Evolutionary conservation across 64 coral and sea anemone species (phyloP).

Genomic region (Montipora sp.): DNA sequence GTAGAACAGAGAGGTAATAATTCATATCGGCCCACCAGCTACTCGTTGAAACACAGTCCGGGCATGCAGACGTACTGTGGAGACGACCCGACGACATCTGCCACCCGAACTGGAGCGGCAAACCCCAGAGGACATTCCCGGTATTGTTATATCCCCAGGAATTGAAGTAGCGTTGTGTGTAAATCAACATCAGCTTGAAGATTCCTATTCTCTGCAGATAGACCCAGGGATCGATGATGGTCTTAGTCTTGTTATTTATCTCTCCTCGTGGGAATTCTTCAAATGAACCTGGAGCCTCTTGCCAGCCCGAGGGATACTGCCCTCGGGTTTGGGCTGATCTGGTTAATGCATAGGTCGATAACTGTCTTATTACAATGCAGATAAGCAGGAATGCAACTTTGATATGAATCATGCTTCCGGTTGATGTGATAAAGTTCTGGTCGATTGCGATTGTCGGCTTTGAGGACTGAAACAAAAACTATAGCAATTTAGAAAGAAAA

Average conservation of each 20-base stretch:
- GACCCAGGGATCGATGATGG: conserved; percentile 70
- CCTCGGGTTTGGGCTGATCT: neutral
- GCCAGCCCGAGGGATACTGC: conserved; percentile 75
- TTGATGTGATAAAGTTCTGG: neutral
- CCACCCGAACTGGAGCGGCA: conserved; percentile 92
- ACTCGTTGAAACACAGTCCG: conserved; percentile 40
- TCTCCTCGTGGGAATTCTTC: conserved; percentile 66
- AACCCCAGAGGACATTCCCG: conserved; percentile 87
- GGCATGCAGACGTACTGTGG: neutral
- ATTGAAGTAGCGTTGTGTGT: conserved; percentile 64
- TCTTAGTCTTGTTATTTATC: conserved; percentile 25
- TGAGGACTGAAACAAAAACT: neutral
- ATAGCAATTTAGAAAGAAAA: too few species aligned
- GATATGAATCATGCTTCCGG: neutral
- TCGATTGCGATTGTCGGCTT: neutral
- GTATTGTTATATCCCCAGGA: conserved; percentile 88
- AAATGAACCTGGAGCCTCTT: conserved; percentile 37
- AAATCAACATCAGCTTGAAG: conserved; percentile 67
- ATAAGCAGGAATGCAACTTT: neutral
- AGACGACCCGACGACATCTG: conserved; percentile 70
- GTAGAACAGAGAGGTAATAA: conserved; percentile 84
- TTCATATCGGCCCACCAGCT: conserved; percentile 98
- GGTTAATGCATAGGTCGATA: conserved; percentile 15
- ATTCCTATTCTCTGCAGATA: conserved; percentile 78
- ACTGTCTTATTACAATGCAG: neutral